phyloP scores from a whole-genome alignment of 1,140 invertebrate species.

The Pristionchus pacificus region DNA sequence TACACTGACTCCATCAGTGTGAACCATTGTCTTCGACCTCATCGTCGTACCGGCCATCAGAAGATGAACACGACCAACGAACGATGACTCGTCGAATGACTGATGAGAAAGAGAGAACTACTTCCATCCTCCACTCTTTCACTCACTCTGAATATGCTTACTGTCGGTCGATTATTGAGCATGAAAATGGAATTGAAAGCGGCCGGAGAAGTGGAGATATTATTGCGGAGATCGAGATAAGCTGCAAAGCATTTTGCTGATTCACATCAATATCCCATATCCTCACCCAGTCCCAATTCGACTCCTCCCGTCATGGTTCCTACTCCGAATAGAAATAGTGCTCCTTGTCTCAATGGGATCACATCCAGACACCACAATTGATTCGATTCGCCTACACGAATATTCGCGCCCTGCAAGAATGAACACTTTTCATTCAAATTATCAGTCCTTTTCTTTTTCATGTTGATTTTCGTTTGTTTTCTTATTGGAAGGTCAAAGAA shows the following conservation, averaged over 20 bases:
- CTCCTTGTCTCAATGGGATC: not conserved
- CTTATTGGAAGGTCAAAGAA: no score
- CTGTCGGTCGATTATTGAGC: no score
- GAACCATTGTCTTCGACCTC: not conserved
- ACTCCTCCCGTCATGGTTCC: not conserved
- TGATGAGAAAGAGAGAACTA: no score
- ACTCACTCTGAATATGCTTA: no score
- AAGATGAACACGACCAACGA: slow-evolving; percentile 1
- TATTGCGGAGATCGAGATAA: not conserved
- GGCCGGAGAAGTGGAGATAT: not conserved
- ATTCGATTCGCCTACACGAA: no score
- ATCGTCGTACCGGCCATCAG: not conserved
- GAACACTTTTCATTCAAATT: no score
- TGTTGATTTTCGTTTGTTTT: no score
- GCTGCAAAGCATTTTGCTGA: not conserved
- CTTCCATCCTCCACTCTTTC: no score
- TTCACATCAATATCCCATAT: not conserved
- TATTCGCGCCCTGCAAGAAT: no score
- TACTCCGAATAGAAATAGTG: not conserved
- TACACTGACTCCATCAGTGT: not conserved
- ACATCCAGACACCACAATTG: not conserved
- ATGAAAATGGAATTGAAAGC: not conserved
- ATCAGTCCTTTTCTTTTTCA: no score
- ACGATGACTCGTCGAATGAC: no score
- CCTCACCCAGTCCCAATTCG: not conserved